Conservation (phyloP, 2,888 invertebrate genomes). For the Cordilura impudica region DNA sequence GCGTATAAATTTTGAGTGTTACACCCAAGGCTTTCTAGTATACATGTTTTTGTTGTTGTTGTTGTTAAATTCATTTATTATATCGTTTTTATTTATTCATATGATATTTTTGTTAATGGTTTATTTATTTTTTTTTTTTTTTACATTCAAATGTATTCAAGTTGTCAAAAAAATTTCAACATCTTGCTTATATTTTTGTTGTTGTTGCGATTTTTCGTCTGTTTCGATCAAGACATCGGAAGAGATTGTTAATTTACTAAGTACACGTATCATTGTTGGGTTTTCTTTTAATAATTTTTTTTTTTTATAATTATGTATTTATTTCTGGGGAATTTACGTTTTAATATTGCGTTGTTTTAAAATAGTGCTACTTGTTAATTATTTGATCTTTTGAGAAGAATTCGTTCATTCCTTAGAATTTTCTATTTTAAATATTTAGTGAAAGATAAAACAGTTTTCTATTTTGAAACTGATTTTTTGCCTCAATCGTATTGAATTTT, state of each 20-base stretch:
- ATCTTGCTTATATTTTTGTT: slow-evolving; percentile 3
- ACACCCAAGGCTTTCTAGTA: slow-evolving; percentile 39
- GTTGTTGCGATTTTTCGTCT: neutral
- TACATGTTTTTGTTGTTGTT: neutral
- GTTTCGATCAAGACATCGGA: neutral
- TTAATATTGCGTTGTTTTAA: slow-evolving; percentile 7
- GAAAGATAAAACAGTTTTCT: too few species aligned
- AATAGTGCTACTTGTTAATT: neutral
- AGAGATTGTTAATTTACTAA: slow-evolving; percentile 20
- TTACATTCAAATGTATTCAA: neutral
- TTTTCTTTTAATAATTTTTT: slow-evolving; percentile 14
- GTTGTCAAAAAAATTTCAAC: neutral
- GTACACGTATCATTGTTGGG: slow-evolving; percentile 30
- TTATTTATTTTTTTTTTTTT: neutral
- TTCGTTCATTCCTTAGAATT: too few species aligned
- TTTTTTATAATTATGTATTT: slow-evolving; percentile 29
- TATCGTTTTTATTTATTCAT: neutral
- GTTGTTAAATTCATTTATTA: neutral
- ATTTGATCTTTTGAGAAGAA: too few species aligned
- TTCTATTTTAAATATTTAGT: too few species aligned
- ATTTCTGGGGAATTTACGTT: slow-evolving; percentile 49
- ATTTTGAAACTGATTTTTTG: too few species aligned
- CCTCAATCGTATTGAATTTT: too few species aligned
- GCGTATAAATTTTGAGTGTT: neutral
- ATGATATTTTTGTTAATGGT: neutral